Evolutionary conservation across 1,140 invertebrate species (phyloP), one percentile per base, ranked within the genome.

Genomic region (Brachionus asplanchnoidis): DNA sequence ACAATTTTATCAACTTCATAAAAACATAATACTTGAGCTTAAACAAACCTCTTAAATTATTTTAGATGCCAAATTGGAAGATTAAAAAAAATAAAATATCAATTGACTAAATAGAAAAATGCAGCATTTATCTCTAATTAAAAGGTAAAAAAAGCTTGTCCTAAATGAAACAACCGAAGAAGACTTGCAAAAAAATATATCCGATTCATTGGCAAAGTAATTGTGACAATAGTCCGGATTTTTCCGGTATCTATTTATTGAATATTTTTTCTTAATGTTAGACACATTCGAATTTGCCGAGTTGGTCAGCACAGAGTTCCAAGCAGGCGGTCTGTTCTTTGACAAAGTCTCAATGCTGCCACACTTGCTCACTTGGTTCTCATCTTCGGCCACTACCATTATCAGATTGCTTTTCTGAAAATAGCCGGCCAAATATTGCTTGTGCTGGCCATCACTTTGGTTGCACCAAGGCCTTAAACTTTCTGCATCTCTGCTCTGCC

Each of bases 221-320:
- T 82, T 82, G 79, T 82, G 60, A 68, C 79, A 82, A 40, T 60
- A 68, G 9, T 82, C 53, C 7, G 79, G 53, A 68, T 82, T 82
- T 32, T 82, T 82, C 5, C 79, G 17, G 60, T 82, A 82, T 60
- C 79, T 36, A 46, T 82, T 82, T 23, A 82, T 82, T 7, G 79
- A 60, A 82, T 82, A 82, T 11, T 82, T 60, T 40, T 36, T 23
- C 50, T 60, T 60, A 44, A 32, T 32, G n/a, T 60, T 68, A 3
- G 79, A 36, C 5, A 7, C 42, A 40, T 82, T 60, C 4, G 53
- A 20, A 17, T 32, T 36, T 1, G 6, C 8, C 6, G 53, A 7
- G 14, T 36, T 14, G 0, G 9, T 17, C 1, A 12, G 8, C 6
- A 23, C 17, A 8, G 20, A 36, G 12, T 60, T 60, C 53, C 79